Percentiles rank a stretch among this genome's conserved stretches.
Conservation (phyloP, 2,113 vertebrate genomes). For the Salminus brasiliensis region DNA sequence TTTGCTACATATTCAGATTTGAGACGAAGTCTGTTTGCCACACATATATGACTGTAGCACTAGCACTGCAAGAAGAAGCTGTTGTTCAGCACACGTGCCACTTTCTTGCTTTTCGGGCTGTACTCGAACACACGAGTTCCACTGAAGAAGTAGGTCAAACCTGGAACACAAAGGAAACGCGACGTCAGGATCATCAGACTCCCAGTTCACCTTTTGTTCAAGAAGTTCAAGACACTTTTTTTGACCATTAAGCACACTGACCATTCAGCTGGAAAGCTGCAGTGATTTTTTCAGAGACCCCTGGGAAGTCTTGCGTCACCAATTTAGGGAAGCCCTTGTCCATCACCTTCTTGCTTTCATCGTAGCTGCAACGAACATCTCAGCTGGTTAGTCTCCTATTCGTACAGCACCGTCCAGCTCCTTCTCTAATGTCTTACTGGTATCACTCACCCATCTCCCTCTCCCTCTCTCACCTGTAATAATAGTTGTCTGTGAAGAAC, state of each 20-base stretch:
- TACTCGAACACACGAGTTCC: constrained; percentile 76
- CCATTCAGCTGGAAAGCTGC: constrained; percentile 75
- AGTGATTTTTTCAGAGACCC: constrained; percentile 72
- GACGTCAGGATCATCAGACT: background rate
- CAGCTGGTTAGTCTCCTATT: background rate
- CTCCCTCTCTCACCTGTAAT: constrained; percentile 93
- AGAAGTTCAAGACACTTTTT: background rate
- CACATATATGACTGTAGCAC: background rate
- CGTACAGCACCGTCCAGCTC: background rate
- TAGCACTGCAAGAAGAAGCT: constrained; percentile 75
- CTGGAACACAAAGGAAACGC: constrained; percentile 68
- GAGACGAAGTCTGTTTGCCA: background rate
- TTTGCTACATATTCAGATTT: too few species aligned
- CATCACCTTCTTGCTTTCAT: constrained; percentile 77
- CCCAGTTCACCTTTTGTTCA: too few species aligned
- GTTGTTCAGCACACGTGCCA: constrained; percentile 68
- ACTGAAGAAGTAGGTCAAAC: constrained; percentile 81
- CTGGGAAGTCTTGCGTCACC: constrained; percentile 70
- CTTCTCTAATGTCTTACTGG: background rate
- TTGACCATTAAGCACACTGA: background rate
- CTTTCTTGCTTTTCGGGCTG: constrained; percentile 51
- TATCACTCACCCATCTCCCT: too few species aligned
- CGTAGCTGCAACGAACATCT: constrained; percentile 71
- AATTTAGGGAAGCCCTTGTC: constrained; percentile 78
- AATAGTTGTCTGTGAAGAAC: constrained; percentile 79